These are phyloP conservation scores for Brevimyrus niger DNA, from an alignment of 2,113 vertebrate species.

Conservation along the genomic window DNA sequence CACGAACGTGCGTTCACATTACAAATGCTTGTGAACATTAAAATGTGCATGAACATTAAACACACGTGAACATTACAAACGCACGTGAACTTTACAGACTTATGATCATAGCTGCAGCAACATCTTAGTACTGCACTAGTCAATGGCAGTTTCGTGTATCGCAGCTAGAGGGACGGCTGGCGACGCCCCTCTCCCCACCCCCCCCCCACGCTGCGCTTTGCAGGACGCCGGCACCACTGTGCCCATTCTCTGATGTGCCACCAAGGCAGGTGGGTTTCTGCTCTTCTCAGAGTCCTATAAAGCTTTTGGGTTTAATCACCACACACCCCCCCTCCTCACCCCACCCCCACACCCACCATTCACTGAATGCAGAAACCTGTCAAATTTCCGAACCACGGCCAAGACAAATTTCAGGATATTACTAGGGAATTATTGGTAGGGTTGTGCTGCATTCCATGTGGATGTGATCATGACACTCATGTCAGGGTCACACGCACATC, in stretches of 20 bases:
- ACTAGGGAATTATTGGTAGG: not conserved
- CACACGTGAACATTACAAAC: not conserved
- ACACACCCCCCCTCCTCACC: not conserved
- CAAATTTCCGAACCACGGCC: not conserved
- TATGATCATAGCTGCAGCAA: not conserved
- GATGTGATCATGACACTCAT: not conserved
- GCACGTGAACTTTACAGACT: not conserved
- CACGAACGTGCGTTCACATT: not conserved
- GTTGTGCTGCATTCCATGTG: not conserved
- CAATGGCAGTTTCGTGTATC: too few relatives aligned
- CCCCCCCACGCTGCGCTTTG: not conserved
- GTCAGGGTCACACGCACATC: not conserved
- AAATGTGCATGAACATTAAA: not conserved
- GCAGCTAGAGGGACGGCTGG: not conserved
- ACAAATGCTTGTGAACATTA: not conserved
- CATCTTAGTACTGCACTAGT: not conserved
- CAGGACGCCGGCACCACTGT: not conserved
- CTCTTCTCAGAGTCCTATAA: not conserved
- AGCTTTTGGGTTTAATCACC: not conserved
- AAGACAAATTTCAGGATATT: not conserved
- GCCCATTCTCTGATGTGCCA: not conserved
- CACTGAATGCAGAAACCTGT: not conserved
- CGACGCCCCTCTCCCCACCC: too few relatives aligned
- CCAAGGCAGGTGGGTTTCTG: not conserved
- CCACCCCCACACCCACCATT: not conserved